Evolutionary conservation across 2,888 invertebrate species (phyloP).

Genomic region (Adela reaumurella): DNA sequence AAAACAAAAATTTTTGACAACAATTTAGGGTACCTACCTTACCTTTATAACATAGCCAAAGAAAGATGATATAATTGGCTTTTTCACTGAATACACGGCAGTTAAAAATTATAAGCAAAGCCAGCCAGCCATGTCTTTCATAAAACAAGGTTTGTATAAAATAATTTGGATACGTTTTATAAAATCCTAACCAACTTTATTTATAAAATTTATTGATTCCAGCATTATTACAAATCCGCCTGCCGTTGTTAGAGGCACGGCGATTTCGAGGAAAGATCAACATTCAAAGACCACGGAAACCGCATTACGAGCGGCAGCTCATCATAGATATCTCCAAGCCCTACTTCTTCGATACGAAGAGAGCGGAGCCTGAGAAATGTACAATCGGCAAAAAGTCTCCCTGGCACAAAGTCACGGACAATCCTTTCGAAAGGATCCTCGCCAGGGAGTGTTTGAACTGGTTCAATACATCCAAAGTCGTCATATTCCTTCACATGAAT

Average conservation of each 20-base stretch:
- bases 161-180: too few species aligned
- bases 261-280: constrained; percentile 75
- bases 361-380: constrained; percentile 51
- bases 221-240: constrained; percentile 39
- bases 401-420: constrained; percentile 38
- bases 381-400: constrained; percentile 23
- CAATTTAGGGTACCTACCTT: too few species aligned
- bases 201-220: too few species aligned
- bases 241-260: constrained; percentile 52
- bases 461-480: constrained; percentile 68
- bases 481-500: constrained; percentile 70
- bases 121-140: too few species aligned
- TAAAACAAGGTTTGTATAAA: too few species aligned
- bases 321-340: constrained; percentile 66
- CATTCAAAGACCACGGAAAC: constrained; percentile 67
- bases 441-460: constrained; percentile 68
- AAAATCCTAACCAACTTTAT: too few species aligned
- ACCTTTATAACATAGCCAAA: too few species aligned
- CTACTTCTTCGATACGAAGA: constrained; percentile 15
- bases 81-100: too few species aligned
- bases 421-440: constrained; percentile 69
- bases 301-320: constrained; percentile 66
- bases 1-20: too few species aligned
- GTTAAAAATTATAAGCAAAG: too few species aligned
- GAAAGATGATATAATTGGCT: too few species aligned